phyloP scores from a whole-genome alignment of 2,888 invertebrate species.

The Pemphredon lugubris region DNA sequence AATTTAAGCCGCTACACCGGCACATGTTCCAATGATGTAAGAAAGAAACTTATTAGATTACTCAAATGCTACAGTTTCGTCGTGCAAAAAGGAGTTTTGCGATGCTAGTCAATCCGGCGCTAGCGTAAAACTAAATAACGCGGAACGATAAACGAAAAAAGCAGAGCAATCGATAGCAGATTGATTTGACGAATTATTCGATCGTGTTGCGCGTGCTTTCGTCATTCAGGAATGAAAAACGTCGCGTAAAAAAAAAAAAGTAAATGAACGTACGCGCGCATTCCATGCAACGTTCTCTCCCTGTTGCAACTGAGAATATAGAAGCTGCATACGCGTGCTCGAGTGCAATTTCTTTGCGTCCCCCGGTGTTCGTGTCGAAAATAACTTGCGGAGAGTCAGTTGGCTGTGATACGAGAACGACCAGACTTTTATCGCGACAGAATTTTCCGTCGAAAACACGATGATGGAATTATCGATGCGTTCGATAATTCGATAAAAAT shows the following conservation, averaged over 20 bases:
- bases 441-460: not conserved
- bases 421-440: not conserved
- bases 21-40: conserved; percentile 30
- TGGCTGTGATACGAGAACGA: not conserved
- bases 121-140: no score
- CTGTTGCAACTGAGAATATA: not conserved
- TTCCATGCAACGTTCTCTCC: not conserved
- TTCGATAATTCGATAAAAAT: conserved; percentile 23
- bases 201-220: not conserved
- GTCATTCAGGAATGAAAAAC: not conserved
- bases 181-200: not conserved
- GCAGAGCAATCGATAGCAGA: not conserved
- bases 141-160: not conserved
- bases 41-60: conserved; percentile 28
- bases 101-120: conserved; percentile 1
- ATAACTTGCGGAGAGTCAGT: conserved; percentile 13
- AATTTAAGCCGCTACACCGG: conserved; percentile 30
- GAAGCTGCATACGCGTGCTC: conserved; percentile 25
- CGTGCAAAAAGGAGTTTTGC: not conserved
- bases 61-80: conserved; percentile 12
- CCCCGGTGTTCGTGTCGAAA: conserved; percentile 10
- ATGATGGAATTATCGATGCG: conserved; percentile 7
- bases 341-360: conserved; percentile 25
- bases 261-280: not conserved
- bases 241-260: not conserved